phyloP scores from a whole-genome alignment of 2,888 invertebrate species.

The Dasypolia templi region DNA sequence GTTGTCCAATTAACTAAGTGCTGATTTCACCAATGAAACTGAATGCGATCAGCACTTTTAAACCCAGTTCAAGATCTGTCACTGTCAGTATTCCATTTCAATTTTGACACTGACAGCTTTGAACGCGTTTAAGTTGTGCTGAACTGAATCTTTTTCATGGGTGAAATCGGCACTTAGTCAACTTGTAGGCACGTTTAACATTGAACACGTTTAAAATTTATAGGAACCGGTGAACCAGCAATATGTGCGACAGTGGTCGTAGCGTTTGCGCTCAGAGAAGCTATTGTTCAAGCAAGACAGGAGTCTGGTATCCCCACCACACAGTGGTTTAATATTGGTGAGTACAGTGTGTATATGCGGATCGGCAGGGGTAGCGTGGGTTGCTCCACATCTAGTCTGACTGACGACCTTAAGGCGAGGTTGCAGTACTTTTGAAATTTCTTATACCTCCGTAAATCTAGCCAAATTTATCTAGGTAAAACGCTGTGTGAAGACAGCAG shows the following conservation, averaged over 20 bases:
- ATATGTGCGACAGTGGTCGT: slow-evolving; percentile 79
- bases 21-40: too few species aligned
- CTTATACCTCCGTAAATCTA: too few species aligned
- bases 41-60: too few species aligned
- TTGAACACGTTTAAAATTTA: slow-evolving; percentile 36
- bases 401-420: not conserved
- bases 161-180: too few species aligned
- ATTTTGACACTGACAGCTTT: too few species aligned
- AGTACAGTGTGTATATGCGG: slow-evolving; percentile 28
- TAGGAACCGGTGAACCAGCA: slow-evolving; percentile 86
- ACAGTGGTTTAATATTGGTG: slow-evolving; percentile 90
- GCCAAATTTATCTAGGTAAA: too few species aligned
- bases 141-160: too few species aligned
- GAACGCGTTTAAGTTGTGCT: too few species aligned
- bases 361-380: not conserved
- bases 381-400: not conserved
- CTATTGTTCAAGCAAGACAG: slow-evolving; percentile 89
- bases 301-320: slow-evolving; percentile 87
- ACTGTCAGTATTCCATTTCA: too few species aligned
- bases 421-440: too few species aligned
- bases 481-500: too few species aligned
- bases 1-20: not conserved
- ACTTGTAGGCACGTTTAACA: not conserved
- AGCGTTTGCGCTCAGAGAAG: slow-evolving; percentile 90
- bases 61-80: too few species aligned